These are phyloP conservation scores for Pipistrellus nathusii DNA, from an alignment of 2,797 vertebrate species.

Conservation along the genomic window DNA sequence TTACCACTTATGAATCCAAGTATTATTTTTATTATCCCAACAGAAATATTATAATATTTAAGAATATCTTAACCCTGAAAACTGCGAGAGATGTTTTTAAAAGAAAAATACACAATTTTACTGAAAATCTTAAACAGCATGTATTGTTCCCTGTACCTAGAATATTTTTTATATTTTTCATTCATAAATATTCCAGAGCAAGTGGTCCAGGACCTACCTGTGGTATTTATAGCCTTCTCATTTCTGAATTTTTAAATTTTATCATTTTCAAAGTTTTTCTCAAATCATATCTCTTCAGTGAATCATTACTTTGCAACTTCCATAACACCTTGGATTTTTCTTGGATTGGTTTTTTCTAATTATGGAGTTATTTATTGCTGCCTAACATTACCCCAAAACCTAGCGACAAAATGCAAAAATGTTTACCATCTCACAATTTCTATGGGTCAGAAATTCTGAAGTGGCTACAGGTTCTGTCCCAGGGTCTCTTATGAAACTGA, in stretches of 20 bases:
- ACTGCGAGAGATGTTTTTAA: background rate
- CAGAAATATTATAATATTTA: background rate
- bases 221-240: background rate
- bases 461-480: background rate
- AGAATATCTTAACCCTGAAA: conserved; percentile 5
- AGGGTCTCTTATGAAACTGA: background rate
- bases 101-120: background rate
- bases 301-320: background rate
- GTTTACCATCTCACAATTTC: background rate
- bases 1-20: background rate
- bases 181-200: too few relatives aligned
- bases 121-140: background rate
- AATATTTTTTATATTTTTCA: background rate
- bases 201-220: too few relatives aligned
- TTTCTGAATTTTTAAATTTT: background rate
- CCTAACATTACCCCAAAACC: background rate
- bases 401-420: background rate
- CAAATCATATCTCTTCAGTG: background rate
- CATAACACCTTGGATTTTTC: background rate
- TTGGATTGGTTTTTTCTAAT: background rate
- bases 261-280: background rate
- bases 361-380: background rate
- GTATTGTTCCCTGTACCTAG: background rate
- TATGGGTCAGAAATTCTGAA: background rate
- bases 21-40: background rate